phyloP scores from a whole-genome alignment of 2,888 invertebrate species.

The Resseliella maxima region DNA sequence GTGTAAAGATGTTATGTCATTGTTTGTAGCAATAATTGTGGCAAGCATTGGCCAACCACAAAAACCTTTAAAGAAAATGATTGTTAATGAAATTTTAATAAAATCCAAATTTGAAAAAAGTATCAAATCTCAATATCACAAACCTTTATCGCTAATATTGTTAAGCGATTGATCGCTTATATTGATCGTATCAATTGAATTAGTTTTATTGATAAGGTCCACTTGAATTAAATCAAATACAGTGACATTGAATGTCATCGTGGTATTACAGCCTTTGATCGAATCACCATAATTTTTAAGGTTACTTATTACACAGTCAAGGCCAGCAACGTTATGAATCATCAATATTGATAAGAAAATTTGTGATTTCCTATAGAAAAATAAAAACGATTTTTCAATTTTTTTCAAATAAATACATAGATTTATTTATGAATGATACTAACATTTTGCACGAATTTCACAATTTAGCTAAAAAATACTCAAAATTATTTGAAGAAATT shows the following conservation, averaged over 20 bases:
- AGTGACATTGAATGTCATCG: background rate
- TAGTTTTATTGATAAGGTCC: background rate
- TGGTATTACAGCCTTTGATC: background rate
- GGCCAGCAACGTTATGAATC: background rate
- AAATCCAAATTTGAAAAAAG: too few species aligned
- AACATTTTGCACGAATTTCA: too few species aligned
- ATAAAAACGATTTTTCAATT: too few species aligned
- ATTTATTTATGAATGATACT: too few species aligned
- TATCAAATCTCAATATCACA: too few species aligned
- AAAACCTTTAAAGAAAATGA: too few species aligned
- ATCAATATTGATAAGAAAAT: background rate
- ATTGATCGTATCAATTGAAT: too few species aligned
- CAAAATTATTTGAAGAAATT: too few species aligned
- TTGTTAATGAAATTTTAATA: too few species aligned
- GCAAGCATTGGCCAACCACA: background rate
- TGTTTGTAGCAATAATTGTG: background rate
- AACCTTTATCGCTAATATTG: too few species aligned
- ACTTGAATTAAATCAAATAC: background rate
- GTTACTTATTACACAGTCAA: background rate
- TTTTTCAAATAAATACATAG: too few species aligned
- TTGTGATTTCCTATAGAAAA: background rate
- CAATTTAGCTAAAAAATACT: too few species aligned
- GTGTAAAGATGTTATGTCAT: background rate
- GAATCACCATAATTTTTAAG: background rate
- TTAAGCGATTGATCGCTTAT: background rate